These are phyloP conservation scores for Gymnothorax reevesii DNA, from an alignment of 2,797 vertebrate species.

Conservation along the genomic window DNA sequence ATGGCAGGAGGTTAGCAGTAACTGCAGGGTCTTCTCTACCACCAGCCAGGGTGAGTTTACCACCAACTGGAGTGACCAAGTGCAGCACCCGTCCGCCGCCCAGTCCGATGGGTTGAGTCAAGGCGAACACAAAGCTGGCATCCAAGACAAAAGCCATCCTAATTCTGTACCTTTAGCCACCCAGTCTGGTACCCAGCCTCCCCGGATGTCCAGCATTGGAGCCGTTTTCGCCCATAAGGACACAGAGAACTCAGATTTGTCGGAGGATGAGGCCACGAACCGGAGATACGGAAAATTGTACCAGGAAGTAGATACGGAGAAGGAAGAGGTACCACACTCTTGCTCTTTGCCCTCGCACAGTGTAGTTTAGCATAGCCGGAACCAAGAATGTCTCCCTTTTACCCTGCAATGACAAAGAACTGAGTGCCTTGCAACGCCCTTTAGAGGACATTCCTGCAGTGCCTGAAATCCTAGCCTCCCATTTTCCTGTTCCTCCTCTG, in stretches of 20 bases:
- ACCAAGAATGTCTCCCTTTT: conserved; percentile 52
- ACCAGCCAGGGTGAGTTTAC: conserved; percentile 57
- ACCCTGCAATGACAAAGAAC: conserved; percentile 58
- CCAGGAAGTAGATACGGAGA: conserved; percentile 89
- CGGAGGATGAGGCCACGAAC: conserved; percentile 96
- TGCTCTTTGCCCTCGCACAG: conserved; percentile 66
- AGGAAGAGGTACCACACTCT: conserved; percentile 88
- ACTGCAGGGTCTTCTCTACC: conserved; percentile 58
- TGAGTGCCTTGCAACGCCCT: conserved; percentile 55
- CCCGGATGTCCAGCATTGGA: conserved; percentile 61
- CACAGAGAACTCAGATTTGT: conserved; percentile 90
- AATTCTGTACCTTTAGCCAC: conserved; percentile 57
- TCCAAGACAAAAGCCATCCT: conserved; percentile 47
- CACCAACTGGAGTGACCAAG: conserved; percentile 51
- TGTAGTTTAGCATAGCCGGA: conserved; percentile 78
- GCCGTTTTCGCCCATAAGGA: conserved; percentile 78
- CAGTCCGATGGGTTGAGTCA: conserved; percentile 38
- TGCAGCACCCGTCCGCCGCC: conserved; percentile 49
- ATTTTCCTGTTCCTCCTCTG: conserved; percentile 53
- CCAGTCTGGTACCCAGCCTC: conserved; percentile 62
- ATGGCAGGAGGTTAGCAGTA: conserved; percentile 66
- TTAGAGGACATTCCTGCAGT: conserved; percentile 37
- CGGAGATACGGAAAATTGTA: conserved; percentile 93
- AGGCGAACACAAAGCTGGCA: conserved; percentile 43
- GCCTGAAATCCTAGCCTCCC: conserved; percentile 50